Base-by-base conservation (phyloP, 1,140 invertebrate species). In the Lerema accius region DNA sequence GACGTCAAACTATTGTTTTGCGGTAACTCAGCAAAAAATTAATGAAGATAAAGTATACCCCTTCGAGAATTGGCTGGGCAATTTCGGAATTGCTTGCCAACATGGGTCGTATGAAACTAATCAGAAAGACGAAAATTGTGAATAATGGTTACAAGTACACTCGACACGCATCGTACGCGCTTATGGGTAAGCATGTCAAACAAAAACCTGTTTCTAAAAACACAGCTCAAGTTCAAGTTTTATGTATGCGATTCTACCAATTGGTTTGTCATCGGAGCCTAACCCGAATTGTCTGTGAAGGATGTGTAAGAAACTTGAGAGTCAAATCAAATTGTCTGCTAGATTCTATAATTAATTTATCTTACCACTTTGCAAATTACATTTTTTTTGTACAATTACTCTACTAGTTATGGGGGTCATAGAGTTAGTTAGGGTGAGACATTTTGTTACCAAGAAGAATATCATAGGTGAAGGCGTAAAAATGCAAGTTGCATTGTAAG, bases 191-290 rank as follows among this genome's bases (percentile, higher is more conserved):
- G 45, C 48, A 28, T 51, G 28, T 58, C 14, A 42, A 49, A 49
- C 26, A 37, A 51, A 51, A 61, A 66, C 63, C 63, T 45, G 63
- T 59, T 65, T 59, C n/a, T 39, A 53, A 65, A 65, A 59, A 65
- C 49, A 39, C 51, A 26, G 4, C 40, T 46, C 55, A 65, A 65
- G 63, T 65, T 65, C 63, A 65, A 59, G 63, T 65, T 60, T 65
- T 51, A 65, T 53, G 49, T 37, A 26, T 42, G 40, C 11, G 16
- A 23, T 23, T 56, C 11, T 43, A 45, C 14, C 16, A 16, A 43
- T 13, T 56, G 53, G 23, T 32, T 17, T 4, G 19, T 19, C 11
- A 40, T 28, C 40, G 32, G n/a, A 40, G 51, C 7, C n/a, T 19
- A 17, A 46, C n/a, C 9, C 19, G 6, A 17, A 17, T 15, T 17